These are phyloP conservation scores for Fragum sueziense DNA, from an alignment of 2,888 invertebrate species.

Conservation along the genomic window DNA sequence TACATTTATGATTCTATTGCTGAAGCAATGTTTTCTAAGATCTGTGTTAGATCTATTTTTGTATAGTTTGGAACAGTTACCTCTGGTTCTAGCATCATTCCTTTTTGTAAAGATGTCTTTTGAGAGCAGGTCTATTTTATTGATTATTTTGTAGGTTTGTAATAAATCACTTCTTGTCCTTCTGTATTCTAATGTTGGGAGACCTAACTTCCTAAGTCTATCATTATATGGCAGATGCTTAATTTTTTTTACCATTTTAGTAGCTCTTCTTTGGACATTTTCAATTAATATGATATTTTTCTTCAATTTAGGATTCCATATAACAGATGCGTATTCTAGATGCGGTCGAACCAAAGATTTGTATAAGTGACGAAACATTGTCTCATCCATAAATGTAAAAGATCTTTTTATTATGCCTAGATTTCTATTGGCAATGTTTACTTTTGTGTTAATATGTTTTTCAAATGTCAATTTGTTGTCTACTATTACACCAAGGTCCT, in stretches of 20 bases:
- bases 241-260: constrained; percentile 15
- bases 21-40: background rate
- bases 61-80: background rate
- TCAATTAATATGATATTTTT: constrained; percentile 16
- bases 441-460: background rate
- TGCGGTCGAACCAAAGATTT: constrained; percentile 30
- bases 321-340: constrained; percentile 27
- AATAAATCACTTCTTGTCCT: background rate
- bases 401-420: constrained; percentile 22
- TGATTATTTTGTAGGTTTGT: background rate
- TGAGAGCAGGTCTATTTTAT: background rate
- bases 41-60: background rate
- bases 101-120: background rate
- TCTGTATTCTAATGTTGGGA: background rate
- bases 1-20: background rate
- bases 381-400: constrained; percentile 28
- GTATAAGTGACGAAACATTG: constrained; percentile 24
- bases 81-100: background rate
- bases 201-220: background rate
- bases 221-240: background rate
- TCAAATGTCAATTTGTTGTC: background rate
- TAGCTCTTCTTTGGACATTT: constrained; percentile 35
- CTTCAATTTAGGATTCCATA: constrained; percentile 28
- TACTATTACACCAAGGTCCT: constrained; percentile 10
- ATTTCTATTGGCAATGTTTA: constrained; percentile 29